These are phyloP conservation scores for Danaus chrysippus DNA, from an alignment of 2,888 invertebrate genomes.

Conservation along the genomic window DNA sequence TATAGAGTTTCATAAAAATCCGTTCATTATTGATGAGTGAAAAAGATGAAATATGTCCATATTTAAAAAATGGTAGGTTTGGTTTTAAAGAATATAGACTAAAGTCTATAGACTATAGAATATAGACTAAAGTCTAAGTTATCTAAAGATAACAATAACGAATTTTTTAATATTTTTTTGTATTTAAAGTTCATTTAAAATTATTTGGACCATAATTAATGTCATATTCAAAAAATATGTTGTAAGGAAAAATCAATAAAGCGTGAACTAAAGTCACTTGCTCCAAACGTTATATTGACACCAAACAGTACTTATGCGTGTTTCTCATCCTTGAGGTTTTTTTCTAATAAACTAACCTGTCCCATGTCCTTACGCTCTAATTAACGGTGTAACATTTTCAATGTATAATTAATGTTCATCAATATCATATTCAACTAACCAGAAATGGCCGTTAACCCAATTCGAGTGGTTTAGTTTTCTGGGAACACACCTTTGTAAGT, in stretches of 20 bases:
- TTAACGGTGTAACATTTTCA: too few species aligned
- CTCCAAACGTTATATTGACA: conserved; percentile 64
- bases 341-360: background rate
- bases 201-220: background rate
- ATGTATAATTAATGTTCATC: background rate
- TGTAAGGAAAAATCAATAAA: conserved; percentile 63
- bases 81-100: too few species aligned
- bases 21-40: too few species aligned
- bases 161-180: too few species aligned
- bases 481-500: background rate
- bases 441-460: conserved; percentile 5
- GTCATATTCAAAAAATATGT: conserved; percentile 38
- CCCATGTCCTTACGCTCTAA: too few species aligned
- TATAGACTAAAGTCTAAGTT: too few species aligned
- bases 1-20: too few species aligned
- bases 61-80: too few species aligned
- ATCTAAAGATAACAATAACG: too few species aligned
- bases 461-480: background rate
- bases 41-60: too few species aligned
- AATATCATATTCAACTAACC: conserved; percentile 2
- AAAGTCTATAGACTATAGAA: too few species aligned
- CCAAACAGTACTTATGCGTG: conserved; percentile 38
- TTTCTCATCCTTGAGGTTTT: conserved; percentile 26
- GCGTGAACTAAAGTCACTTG: conserved; percentile 72
- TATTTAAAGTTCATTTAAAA: too few species aligned